phyloP scores from a whole-genome alignment of 2,113 vertebrate species.

The Anolis sagrei region DNA sequence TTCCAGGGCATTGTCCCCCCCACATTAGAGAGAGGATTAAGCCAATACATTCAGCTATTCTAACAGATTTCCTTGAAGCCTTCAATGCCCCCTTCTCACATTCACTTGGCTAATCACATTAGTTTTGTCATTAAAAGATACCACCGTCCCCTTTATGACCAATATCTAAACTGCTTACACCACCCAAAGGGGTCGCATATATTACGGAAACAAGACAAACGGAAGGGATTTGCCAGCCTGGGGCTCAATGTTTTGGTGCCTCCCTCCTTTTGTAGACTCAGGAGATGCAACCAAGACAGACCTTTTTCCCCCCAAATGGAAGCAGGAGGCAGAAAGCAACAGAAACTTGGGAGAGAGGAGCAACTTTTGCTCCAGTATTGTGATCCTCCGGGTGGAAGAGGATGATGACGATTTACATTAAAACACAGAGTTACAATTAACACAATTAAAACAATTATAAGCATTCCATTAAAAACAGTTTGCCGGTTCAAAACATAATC shows the following conservation, averaged over 20 bases:
- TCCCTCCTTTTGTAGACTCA: constrained; percentile 51
- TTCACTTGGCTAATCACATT: constrained; percentile 99
- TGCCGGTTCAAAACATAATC: no score
- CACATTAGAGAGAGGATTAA: constrained; percentile 98
- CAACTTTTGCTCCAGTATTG: neutral
- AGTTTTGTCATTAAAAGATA: constrained; percentile 98
- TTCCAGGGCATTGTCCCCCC: constrained; percentile 90
- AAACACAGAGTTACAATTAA: no score
- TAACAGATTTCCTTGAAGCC: constrained; percentile 97
- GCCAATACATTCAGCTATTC: constrained; percentile 98
- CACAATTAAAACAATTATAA: no score
- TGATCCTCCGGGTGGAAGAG: neutral
- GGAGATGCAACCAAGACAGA: constrained; percentile 58
- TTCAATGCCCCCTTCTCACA: constrained; percentile 92
- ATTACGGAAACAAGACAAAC: constrained; percentile 86
- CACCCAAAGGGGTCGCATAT: constrained; percentile 96
- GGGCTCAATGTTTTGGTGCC: constrained; percentile 69
- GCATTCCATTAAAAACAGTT: no score
- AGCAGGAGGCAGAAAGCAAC: constrained; percentile 2
- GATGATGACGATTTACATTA: neutral
- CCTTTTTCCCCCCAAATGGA: constrained; percentile 49
- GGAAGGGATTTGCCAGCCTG: constrained; percentile 82
- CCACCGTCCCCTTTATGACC: constrained; percentile 76
- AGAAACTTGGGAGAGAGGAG: neutral
- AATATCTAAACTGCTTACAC: constrained; percentile 95